Base-by-base conservation (phyloP, 2,113 vertebrate genomes). In the Terrapene triunguis region DNA sequence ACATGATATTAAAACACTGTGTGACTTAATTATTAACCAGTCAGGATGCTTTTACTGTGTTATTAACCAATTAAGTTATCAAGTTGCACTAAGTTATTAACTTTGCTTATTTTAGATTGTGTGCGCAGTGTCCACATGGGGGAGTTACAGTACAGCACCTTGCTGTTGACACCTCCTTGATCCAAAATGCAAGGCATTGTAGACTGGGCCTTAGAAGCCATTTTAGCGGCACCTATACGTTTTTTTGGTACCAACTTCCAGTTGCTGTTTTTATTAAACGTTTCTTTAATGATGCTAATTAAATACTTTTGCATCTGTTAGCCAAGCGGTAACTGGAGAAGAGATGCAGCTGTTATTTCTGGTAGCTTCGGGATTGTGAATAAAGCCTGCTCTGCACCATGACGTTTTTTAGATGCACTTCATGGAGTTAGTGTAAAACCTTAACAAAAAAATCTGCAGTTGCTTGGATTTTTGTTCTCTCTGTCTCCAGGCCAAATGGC, bases 391-490 rank as follows among this genome's bases (percentile, higher is more conserved):
- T 47, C 11, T 29, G 42, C 42, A 78, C 42, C 24, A 47, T 47
- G 42, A 8, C 22, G 6, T 47, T 44, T 78, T 44, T 6, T 78
- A 27, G 8, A 10, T 9, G 8, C n/a, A 19, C 32, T 21, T 78
- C 74, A 47, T 27, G 42, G 42, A 47, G 24, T 44, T 78, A 27
- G 13, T 47, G 11, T 78, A 78, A 78, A 27, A 78, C 44, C 21
- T 44, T 24, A 44, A 78, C 42, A 78, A 47, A 76, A 78, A 78
- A 38, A 72, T 76, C 22, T 78, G 42, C 72, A n/a, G 10, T 16
- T 5, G 1, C 62, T 47, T 48, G 53, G 62, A 2, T 29, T 0
- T 0, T 14, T 55, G n/a, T 82, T 65, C 47, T 65, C 69, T 38
- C 76, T 82, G 4, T 35, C 38, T 2, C 22, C 12, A 38, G 51